Conservation (phyloP, 2,797 vertebrate genomes). For the Anguilla pacifica region DNA sequence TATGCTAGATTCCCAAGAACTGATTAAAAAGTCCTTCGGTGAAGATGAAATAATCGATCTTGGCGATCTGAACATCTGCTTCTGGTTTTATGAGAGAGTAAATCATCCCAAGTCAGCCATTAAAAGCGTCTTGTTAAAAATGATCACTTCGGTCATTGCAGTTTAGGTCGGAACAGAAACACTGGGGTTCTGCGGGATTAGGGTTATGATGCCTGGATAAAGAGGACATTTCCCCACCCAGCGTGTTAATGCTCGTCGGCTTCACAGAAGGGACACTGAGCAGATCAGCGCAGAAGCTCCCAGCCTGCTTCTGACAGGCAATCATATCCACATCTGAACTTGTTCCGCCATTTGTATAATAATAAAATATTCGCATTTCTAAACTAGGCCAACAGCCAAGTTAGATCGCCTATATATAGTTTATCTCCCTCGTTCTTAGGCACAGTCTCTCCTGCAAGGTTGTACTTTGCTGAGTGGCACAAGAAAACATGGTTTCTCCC, state of each 20-base stretch:
- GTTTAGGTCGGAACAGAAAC: not conserved
- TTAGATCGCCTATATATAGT: not conserved
- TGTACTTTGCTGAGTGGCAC: not conserved
- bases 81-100: not conserved
- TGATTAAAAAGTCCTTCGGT: no score
- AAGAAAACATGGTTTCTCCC: not conserved
- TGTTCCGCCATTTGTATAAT: not conserved
- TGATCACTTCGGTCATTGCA: not conserved
- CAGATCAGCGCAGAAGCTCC: not conserved
- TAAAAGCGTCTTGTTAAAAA: not conserved
- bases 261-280: not conserved
- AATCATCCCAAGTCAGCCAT: not conserved
- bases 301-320: not conserved
- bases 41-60: not conserved
- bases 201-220: not conserved
- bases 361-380: not conserved
- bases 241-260: not conserved
- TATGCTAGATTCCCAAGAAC: no score
- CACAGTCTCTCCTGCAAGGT: not conserved
- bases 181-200: not conserved
- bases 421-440: not conserved
- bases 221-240: not conserved
- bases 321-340: not conserved
- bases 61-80: no score
- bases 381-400: slow-evolving; percentile 10